Conservation (phyloP, 2,888 invertebrate species). For the Hirtodrosophila cameraria region DNA sequence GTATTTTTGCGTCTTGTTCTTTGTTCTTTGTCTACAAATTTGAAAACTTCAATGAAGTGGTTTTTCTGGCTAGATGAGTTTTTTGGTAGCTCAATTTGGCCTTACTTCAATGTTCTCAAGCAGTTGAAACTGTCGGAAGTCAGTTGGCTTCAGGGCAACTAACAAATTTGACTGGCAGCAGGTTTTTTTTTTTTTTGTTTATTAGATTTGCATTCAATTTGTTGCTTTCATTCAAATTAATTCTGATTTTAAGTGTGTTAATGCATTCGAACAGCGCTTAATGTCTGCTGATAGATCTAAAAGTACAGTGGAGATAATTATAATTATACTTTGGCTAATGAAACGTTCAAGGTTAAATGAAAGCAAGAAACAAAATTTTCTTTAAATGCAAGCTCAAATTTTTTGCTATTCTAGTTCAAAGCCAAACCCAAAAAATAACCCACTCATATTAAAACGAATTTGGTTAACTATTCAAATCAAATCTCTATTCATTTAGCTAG, state of each 20-base stretch:
- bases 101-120: conserved; percentile 32
- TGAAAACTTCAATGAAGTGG: conserved; percentile 21
- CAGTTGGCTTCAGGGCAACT: conserved; percentile 11
- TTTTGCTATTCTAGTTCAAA: too few relatives aligned
- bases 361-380: too few relatives aligned
- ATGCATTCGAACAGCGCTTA: conserved; percentile 19
- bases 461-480: too few relatives aligned
- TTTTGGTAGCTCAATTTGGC: conserved; percentile 26
- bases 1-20: conserved; percentile 28
- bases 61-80: conserved; percentile 59
- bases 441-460: background rate
- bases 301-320: too few relatives aligned
- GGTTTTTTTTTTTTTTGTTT: conserved; percentile 7
- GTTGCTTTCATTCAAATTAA: conserved; percentile 8
- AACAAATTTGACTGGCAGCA: conserved; percentile 3
- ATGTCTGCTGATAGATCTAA: background rate
- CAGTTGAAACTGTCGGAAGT: conserved; percentile 39
- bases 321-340: background rate
- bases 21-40: conserved; percentile 44
- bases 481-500: too few relatives aligned
- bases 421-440: background rate
- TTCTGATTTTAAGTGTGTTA: conserved; percentile 11
- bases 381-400: too few relatives aligned
- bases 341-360: too few relatives aligned
- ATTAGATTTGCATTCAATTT: conserved; percentile 4